Evolutionary conservation across 1,140 invertebrate genomes (phyloP).

Genomic region (Trigoniulus corallinus): DNA sequence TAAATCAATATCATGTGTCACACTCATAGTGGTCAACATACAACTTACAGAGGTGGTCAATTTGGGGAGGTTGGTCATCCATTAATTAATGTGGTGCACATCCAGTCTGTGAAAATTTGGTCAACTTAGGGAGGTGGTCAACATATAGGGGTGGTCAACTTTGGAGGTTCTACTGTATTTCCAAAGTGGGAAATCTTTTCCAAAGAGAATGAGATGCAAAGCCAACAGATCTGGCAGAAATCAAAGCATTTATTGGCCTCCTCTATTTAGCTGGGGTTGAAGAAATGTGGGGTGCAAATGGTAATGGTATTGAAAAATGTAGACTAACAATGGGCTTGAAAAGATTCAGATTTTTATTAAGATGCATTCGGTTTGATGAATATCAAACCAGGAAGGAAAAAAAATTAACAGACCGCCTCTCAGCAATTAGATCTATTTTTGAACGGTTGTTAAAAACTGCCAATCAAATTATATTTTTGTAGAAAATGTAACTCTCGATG

Average conservation of each 20-base stretch:
- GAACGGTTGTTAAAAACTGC: constrained; percentile 1
- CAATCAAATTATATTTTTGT: neutral
- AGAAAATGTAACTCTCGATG: constrained; percentile 23
- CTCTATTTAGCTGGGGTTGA: constrained; percentile 6
- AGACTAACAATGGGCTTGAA: neutral
- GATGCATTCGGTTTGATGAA: constrained; percentile 10
- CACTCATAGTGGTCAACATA: no score
- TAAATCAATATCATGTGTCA: no score
- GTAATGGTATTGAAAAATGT: constrained; percentile 9
- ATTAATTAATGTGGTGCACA: no score
- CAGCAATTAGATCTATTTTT: neutral
- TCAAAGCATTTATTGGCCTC: constrained; percentile 10
- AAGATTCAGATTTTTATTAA: constrained; percentile 6
- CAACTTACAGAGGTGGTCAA: no score
- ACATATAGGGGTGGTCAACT: no score
- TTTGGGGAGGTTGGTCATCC: no score
- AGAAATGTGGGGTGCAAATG: constrained; percentile 6
- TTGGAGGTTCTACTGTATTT: no score
- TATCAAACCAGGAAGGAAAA: neutral
- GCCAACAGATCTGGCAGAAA: constrained; percentile 3
- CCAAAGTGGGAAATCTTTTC: no score
- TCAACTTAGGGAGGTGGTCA: no score
- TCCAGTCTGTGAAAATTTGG: no score
- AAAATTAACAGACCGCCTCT: neutral
- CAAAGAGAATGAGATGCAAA: constrained; percentile 4